Evolutionary conservation across 2,797 vertebrate species (phyloP).

Genomic region (Astyanax mexicanus): DNA sequence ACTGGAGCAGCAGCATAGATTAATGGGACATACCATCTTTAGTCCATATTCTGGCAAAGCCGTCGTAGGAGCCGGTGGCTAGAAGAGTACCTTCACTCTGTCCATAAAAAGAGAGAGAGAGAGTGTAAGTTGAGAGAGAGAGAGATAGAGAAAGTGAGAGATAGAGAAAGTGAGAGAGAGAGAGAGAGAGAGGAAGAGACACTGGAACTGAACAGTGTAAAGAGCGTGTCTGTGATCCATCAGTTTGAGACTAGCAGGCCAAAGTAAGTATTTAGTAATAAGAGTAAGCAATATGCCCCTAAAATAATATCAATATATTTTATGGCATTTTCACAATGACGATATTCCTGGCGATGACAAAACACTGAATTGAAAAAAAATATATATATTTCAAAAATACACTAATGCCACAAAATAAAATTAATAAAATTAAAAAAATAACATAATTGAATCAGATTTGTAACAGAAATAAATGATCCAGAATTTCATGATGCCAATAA

Average conservation of each 20-base stretch:
- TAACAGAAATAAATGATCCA: too few relatives aligned
- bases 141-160: neutral
- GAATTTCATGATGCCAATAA: too few relatives aligned
- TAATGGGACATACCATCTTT: constrained; percentile 89
- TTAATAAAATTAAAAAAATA: too few relatives aligned
- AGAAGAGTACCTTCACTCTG: constrained; percentile 98
- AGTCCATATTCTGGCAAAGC: constrained; percentile 99
- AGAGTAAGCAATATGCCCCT: too few relatives aligned
- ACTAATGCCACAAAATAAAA: too few relatives aligned
- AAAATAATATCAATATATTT: too few relatives aligned
- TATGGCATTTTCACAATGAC: too few relatives aligned
- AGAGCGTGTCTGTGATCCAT: neutral
- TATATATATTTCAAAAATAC: too few relatives aligned
- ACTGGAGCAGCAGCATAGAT: neutral
- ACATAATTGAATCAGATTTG: too few relatives aligned
- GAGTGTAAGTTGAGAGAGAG: neutral
- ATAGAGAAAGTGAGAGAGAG: neutral
- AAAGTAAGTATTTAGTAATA: too few relatives aligned
- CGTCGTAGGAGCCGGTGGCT: constrained; percentile 97
- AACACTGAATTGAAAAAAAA: too few relatives aligned
- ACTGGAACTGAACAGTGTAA: neutral
- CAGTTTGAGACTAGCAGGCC: neutral
- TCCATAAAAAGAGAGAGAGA: constrained; percentile 26
- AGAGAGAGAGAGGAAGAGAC: neutral
- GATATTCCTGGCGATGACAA: too few relatives aligned